A percentile compares a stretch with the other conserved stretches of the same genome.
These are phyloP conservation scores for Miniopterus natalensis DNA, from an alignment of 2,113 vertebrate genomes.

Conservation along the genomic window DNA sequence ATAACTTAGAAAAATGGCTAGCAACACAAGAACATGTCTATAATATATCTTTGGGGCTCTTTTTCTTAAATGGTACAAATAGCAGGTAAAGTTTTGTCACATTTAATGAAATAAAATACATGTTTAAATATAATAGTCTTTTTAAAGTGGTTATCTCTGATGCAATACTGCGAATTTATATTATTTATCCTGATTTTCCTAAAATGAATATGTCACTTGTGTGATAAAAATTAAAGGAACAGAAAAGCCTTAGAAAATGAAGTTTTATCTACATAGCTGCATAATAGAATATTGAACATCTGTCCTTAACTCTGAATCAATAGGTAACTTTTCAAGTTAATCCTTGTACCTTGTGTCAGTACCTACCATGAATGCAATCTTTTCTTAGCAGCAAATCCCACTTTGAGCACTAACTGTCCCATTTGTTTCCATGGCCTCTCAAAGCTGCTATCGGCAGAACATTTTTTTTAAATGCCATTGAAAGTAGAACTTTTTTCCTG, in stretches of 20 bases:
- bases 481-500: neutral
- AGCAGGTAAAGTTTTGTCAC: neutral
- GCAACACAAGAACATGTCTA: neutral
- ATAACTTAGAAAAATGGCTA: neutral
- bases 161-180: neutral
- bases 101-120: constrained; percentile 27
- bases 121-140: neutral
- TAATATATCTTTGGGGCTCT: neutral
- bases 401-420: neutral
- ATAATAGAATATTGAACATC: neutral
- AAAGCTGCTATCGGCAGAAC: neutral
- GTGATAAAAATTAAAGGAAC: constrained; percentile 6
- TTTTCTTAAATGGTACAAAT: constrained; percentile 1
- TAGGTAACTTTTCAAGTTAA: constrained; percentile 62
- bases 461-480: neutral
- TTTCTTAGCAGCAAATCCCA: neutral
- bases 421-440: neutral
- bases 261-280: neutral
- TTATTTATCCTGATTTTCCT: constrained; percentile 38
- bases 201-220: constrained; percentile 28
- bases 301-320: constrained; percentile 52
- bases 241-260: neutral
- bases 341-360: neutral
- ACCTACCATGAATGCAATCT: neutral
- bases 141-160: neutral